These are phyloP conservation scores for Patiria pectinifera DNA, from an alignment of 53 echinoderm and acorn worm genomes.

Conservation along the genomic window DNA sequence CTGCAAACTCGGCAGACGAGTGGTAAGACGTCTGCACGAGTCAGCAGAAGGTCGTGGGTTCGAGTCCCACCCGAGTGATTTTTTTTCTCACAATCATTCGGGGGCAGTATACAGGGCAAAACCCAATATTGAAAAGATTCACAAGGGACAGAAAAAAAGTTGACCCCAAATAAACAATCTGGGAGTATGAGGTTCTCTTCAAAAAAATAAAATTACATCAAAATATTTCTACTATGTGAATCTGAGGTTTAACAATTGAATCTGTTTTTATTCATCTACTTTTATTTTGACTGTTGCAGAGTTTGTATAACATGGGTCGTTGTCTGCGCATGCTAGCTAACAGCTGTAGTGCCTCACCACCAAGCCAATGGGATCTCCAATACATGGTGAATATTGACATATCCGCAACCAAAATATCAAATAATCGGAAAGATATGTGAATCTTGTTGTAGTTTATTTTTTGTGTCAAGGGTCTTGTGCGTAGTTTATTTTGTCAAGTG, in stretches of 20 bases:
- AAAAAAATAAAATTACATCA: background rate
- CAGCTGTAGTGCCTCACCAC: constrained; percentile 73
- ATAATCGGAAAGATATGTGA: background rate
- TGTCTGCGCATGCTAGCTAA: constrained; percentile 86
- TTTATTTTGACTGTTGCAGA: background rate
- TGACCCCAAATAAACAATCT: background rate
- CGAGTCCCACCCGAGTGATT: no score
- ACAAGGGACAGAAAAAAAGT: background rate
- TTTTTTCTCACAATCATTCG: no score
- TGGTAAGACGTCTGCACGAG: no score
- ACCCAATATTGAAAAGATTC: no score
- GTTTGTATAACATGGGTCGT: constrained; percentile 85
- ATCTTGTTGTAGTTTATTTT: no score
- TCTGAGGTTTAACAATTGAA: background rate
- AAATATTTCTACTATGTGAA: background rate
- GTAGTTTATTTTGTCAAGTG: no score
- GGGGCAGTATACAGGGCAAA: no score
- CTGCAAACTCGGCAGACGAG: no score
- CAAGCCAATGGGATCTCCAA: constrained; percentile 95
- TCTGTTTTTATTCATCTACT: no score
- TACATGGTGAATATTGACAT: constrained; percentile 79
- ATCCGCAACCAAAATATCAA: no score
- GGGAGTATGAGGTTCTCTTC: background rate
- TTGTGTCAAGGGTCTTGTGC: no score
- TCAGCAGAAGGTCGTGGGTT: no score